Evolutionary conservation across 2,113 vertebrate genomes (phyloP).

Genomic region (Archilochus colubris): DNA sequence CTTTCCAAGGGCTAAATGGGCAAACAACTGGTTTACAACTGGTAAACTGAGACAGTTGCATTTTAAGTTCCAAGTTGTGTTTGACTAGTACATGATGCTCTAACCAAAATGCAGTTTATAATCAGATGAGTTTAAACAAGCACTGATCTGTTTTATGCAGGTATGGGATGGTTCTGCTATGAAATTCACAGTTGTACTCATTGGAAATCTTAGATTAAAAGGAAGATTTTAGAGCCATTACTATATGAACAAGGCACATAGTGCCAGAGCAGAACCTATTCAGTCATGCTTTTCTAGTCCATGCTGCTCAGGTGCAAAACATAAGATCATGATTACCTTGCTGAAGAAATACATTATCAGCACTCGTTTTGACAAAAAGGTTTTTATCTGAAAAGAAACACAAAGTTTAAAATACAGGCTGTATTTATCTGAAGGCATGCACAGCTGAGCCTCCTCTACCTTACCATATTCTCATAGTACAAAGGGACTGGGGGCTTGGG

Average conservation of each 20-base stretch:
- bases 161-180: background rate
- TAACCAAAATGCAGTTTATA: background rate
- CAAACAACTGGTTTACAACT: background rate
- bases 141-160: background rate
- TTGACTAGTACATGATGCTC: background rate
- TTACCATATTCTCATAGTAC: background rate
- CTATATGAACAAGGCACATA: background rate
- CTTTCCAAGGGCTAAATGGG: background rate
- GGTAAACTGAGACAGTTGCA: background rate
- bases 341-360: constrained; percentile 97
- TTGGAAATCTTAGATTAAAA: background rate
- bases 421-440: background rate
- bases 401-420: background rate
- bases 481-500: background rate
- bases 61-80: background rate
- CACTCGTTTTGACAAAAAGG: constrained; percentile 88
- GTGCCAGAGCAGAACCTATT: background rate
- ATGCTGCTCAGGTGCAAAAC: background rate
- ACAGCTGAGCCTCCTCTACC: background rate
- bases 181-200: background rate
- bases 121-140: background rate
- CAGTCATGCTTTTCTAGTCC: background rate
- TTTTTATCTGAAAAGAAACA: constrained; percentile 85
- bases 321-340: constrained; percentile 84
- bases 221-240: background rate